Evolutionary conservation across 2,113 vertebrate species (phyloP).

Genomic region (Bathybates hornii): DNA sequence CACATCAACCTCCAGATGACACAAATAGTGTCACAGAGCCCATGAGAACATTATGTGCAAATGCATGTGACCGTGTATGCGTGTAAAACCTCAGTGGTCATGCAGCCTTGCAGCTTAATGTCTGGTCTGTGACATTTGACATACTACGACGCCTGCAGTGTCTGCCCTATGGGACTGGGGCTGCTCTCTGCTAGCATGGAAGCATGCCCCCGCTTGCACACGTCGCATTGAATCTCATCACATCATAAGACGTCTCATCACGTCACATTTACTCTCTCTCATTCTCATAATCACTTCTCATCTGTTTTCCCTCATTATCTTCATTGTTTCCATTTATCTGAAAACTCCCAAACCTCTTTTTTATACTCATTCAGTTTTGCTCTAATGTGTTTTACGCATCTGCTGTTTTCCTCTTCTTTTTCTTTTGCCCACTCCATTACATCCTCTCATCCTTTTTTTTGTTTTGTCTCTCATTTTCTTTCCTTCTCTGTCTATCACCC

Average conservation of each 20-base stretch:
- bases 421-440: neutral
- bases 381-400: neutral
- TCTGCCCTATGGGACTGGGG: conserved; percentile 17
- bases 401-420: conserved; percentile 2
- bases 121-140: conserved; percentile 62
- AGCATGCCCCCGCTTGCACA: conserved; percentile 50
- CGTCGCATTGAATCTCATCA: conserved; percentile 46
- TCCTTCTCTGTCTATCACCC: neutral
- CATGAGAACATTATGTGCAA: neutral
- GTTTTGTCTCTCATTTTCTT: conserved; percentile 31
- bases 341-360: neutral
- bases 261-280: neutral
- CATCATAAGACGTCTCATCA: conserved; percentile 40
- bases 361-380: neutral
- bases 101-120: conserved; percentile 40
- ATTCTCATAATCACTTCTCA: neutral
- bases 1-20: neutral
- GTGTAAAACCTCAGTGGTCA: conserved; percentile 4
- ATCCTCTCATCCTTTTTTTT: neutral
- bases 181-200: conserved; percentile 29
- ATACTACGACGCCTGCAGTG: conserved; percentile 57
- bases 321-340: neutral
- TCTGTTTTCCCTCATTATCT: neutral
- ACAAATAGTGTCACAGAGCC: neutral
- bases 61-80: neutral